Evolutionary conservation across 1,140 invertebrate species (phyloP).

Genomic region (Tetragnatha versicolor): DNA sequence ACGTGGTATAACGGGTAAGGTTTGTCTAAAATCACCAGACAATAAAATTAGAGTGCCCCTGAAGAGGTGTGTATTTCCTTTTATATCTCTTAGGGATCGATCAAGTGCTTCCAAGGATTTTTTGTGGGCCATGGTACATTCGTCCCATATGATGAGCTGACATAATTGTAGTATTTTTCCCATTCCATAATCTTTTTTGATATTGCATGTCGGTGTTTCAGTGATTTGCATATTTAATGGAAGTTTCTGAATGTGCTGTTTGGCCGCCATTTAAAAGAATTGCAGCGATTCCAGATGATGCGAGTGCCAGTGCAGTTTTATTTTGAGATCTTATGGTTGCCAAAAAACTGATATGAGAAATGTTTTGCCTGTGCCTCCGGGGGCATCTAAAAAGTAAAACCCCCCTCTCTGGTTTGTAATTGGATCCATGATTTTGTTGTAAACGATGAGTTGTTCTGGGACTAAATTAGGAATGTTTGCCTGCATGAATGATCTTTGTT

Average conservation of each 20-base stretch:
- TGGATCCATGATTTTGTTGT: not conserved
- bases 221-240: constrained; percentile 58
- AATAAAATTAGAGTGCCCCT: constrained; percentile 2
- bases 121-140: constrained; percentile 57
- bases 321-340: constrained; percentile 51
- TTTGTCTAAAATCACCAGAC: constrained; percentile 52
- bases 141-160: constrained; percentile 59
- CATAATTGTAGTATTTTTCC: constrained; percentile 49
- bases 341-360: constrained; percentile 60
- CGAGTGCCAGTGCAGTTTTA: constrained; percentile 64
- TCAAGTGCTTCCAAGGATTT: constrained; percentile 62
- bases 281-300: constrained; percentile 69
- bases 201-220: constrained; percentile 50
- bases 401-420: constrained; percentile 6
- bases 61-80: not conserved
- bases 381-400: constrained; percentile 56
- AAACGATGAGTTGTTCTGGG: not conserved
- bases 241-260: constrained; percentile 68
- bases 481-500: not conserved
- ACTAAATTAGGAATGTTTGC: not conserved
- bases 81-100: constrained; percentile 60
- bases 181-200: constrained; percentile 13
- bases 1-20: constrained; percentile 34
- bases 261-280: constrained; percentile 66
- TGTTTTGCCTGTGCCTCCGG: constrained; percentile 61